Percentiles rank a stretch among this genome's conserved stretches.
Evolutionary conservation across 2,113 vertebrate species (phyloP).

Genomic region (Cololabis saira): DNA sequence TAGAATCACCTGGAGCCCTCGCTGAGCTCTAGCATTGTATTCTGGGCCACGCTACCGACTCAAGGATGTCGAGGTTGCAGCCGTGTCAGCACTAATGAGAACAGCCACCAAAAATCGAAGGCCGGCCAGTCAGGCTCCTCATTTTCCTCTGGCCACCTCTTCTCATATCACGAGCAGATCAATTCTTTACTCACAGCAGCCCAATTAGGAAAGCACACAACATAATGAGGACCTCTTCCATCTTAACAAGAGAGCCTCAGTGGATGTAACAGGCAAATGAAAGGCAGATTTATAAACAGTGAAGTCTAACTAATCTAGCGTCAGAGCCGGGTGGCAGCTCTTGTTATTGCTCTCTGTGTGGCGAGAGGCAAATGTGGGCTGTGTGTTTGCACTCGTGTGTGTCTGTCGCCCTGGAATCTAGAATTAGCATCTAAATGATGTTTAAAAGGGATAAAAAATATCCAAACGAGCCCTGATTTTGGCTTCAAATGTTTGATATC

Average conservation of each 20-base stretch:
- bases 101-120: constrained; percentile 64
- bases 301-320: constrained; percentile 41
- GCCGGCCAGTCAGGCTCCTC: constrained; percentile 42
- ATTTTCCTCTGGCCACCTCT: constrained; percentile 49
- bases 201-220: constrained; percentile 54
- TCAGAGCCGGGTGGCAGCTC: constrained; percentile 40
- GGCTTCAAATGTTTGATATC: too few relatives aligned
- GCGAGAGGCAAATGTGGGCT: constrained; percentile 1
- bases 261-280: constrained; percentile 43
- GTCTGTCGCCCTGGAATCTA: not conserved
- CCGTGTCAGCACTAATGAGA: constrained; percentile 74
- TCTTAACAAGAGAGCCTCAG: constrained; percentile 46
- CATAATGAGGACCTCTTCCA: constrained; percentile 58
- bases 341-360: constrained; percentile 23
- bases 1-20: constrained; percentile 60
- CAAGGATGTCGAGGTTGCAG: constrained; percentile 28
- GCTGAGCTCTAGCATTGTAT: constrained; percentile 20
- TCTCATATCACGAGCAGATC: constrained; percentile 53
- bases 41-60: constrained; percentile 30
- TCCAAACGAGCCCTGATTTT: too few relatives aligned
- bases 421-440: not conserved
- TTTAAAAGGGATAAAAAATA: too few relatives aligned
- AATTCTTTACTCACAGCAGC: constrained; percentile 52
- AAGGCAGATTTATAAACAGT: constrained; percentile 35
- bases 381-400: not conserved